phyloP scores from a whole-genome alignment of 2,888 invertebrate species.

The Vesta saturnalis region DNA sequence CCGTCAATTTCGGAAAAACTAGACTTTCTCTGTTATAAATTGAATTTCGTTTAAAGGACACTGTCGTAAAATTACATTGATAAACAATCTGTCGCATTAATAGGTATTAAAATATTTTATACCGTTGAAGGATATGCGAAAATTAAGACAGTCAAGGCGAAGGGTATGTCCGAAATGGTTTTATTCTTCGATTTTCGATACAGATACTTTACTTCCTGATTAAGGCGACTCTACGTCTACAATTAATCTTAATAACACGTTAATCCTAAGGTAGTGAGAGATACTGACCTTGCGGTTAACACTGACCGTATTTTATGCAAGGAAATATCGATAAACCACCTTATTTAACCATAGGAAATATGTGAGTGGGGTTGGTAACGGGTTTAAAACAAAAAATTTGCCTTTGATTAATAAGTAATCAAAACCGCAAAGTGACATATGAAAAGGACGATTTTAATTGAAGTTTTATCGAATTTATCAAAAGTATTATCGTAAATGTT shows the following conservation, averaged over 20 bases:
- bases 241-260: slow-evolving; percentile 5
- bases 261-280: no score
- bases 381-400: not conserved
- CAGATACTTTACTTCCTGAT: not conserved
- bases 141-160: slow-evolving; percentile 3
- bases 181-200: no score
- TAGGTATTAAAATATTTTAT: not conserved
- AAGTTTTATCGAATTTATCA: no score
- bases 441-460: not conserved
- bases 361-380: not conserved
- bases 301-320: slow-evolving; percentile 7
- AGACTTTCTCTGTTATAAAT: no score
- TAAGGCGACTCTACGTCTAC: slow-evolving; percentile 6
- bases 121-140: slow-evolving; percentile 10
- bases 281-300: slow-evolving; percentile 8
- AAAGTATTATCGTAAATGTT: no score
- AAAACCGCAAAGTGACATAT: not conserved
- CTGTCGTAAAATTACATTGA: not conserved
- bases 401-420: not conserved
- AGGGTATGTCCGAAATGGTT: slow-evolving; percentile 6
- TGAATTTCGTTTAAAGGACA: no score
- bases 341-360: not conserved
- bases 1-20: no score
- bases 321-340: slow-evolving; percentile 11
- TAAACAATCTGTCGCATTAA: not conserved